phyloP scores from a whole-genome alignment of 2,888 invertebrate genomes.

The Glaucopsyche alexis region DNA sequence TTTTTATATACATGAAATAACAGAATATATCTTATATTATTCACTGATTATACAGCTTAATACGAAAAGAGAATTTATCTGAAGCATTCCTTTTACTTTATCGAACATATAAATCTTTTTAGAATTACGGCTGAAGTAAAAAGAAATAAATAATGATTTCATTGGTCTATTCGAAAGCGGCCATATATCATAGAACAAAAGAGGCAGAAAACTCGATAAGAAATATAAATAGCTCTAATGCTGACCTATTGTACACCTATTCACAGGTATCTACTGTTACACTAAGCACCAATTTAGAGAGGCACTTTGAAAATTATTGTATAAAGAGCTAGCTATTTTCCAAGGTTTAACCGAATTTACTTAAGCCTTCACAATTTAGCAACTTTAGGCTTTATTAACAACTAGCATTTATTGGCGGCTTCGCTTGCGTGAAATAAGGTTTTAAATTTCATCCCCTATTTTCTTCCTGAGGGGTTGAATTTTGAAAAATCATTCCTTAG shows the following conservation, averaged over 20 bases:
- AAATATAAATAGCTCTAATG: not conserved
- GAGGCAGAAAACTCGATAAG: conserved; percentile 14
- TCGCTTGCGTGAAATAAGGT: too few species aligned
- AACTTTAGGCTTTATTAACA: too few species aligned
- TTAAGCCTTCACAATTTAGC: too few species aligned
- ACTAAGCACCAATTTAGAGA: not conserved
- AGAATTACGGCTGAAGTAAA: not conserved
- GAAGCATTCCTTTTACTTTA: conserved; percentile 9
- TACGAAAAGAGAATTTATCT: too few species aligned
- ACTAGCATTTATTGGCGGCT: too few species aligned
- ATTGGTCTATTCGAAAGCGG: not conserved
- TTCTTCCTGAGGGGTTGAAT: too few species aligned
- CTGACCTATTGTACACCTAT: not conserved
- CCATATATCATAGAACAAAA: conserved; percentile 9
- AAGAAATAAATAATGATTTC: conserved; percentile 15
- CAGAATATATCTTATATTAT: too few species aligned
- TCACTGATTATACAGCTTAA: too few species aligned
- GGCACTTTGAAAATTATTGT: not conserved
- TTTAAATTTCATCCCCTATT: too few species aligned
- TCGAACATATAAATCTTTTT: conserved; percentile 4
- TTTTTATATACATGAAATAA: too few species aligned
- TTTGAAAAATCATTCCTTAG: too few species aligned
- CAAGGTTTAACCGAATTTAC: too few species aligned
- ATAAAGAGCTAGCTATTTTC: not conserved
- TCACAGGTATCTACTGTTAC: not conserved